Percentiles rank a stretch among this genome's conserved stretches.
Conservation (phyloP, 2,113 vertebrate genomes). For the Ascaphus truei region DNA sequence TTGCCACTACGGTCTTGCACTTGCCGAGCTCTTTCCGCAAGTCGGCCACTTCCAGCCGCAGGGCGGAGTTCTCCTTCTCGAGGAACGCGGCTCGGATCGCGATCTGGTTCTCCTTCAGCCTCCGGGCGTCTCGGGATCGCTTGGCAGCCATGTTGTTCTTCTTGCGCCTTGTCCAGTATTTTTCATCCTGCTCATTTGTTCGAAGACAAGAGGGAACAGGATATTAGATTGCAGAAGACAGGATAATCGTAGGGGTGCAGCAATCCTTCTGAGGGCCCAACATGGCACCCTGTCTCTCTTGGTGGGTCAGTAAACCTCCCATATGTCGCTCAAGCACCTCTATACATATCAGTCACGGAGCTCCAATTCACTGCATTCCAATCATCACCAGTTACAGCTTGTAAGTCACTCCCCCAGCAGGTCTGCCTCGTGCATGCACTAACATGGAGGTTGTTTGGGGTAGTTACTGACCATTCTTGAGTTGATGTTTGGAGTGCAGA, state of each 20-base stretch:
- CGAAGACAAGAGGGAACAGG: constrained; percentile 45
- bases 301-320: no score
- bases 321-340: no score
- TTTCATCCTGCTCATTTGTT: constrained; percentile 86
- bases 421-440: no score
- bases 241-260: neutral
- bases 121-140: constrained; percentile 87
- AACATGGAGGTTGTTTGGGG: no score
- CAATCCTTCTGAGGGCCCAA: neutral
- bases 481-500: no score
- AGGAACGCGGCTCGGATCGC: constrained; percentile 92
- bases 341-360: no score
- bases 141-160: constrained; percentile 99
- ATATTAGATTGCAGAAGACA: constrained; percentile 54
- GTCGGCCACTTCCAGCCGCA: constrained; percentile 90
- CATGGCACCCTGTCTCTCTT: no score
- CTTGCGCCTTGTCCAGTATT: constrained; percentile 94
- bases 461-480: no score
- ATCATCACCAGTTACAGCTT: no score
- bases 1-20: constrained; percentile 89
- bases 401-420: no score
- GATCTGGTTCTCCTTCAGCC: constrained; percentile 98
- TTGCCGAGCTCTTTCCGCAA: constrained; percentile 91
- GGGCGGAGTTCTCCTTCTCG: constrained; percentile 94
- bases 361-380: no score